Evolutionary conservation across 2,888 invertebrate genomes (phyloP).

Genomic region (Dicyrtomina minuta): DNA sequence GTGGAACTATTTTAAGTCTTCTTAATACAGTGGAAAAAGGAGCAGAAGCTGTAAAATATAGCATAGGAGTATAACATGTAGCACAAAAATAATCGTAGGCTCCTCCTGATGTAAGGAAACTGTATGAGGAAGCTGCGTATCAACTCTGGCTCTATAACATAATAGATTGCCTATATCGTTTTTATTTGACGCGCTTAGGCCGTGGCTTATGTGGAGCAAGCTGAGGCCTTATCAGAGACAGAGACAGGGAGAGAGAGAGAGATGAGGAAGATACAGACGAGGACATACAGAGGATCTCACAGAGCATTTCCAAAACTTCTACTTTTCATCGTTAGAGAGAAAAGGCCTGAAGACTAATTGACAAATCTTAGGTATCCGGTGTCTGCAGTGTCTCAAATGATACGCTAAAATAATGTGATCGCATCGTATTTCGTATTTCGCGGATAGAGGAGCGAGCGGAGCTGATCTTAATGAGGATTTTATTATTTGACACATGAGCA

Average conservation of each 20-base stretch:
- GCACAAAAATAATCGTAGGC: too few species aligned
- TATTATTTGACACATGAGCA: constrained; percentile 33
- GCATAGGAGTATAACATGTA: too few species aligned
- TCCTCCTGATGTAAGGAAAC: too few species aligned
- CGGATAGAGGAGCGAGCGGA: not conserved
- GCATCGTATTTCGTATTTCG: constrained; percentile 12
- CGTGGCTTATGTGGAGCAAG: not conserved
- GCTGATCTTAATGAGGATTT: constrained; percentile 31
- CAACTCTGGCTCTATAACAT: too few species aligned
- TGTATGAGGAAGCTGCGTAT: too few species aligned
- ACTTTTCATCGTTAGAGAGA: not conserved
- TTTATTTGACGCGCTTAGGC: not conserved
- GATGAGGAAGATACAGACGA: too few species aligned
- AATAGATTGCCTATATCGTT: too few species aligned
- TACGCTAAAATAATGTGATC: constrained; percentile 17
- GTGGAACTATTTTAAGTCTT: too few species aligned
- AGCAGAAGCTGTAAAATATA: too few species aligned
- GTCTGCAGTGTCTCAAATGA: constrained; percentile 16
- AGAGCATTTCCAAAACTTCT: too few species aligned
- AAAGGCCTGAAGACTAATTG: constrained; percentile 21
- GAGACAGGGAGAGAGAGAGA: not conserved
- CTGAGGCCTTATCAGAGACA: not conserved
- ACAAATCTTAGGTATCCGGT: constrained; percentile 9
- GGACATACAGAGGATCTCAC: too few species aligned
- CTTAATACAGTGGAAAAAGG: too few species aligned